Evolutionary conservation across 2,113 vertebrate genomes (phyloP), one percentile per base, ranked within the genome.

Genomic region (Sakesphorus luctuosus): DNA sequence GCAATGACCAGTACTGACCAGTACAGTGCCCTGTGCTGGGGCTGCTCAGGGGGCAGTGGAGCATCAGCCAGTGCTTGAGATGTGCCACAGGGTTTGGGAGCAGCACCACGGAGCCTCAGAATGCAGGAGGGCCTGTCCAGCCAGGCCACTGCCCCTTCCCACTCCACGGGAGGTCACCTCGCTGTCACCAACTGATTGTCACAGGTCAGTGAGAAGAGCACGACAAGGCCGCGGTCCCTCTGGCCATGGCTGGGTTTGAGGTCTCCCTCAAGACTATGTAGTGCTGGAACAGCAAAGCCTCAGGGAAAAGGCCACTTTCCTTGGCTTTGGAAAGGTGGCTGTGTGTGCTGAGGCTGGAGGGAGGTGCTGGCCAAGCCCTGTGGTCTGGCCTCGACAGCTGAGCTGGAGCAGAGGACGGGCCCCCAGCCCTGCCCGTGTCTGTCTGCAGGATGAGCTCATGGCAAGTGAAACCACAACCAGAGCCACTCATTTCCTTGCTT

Each of bases 21-120:
- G n/a, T 3, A 4, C 5, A 9, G 55, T 13, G 6, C 24, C n/a
- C 33, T 10, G 40, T 53, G 88, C 88, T 40, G 38, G 31, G 12
- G 52, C 78, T 5, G 55, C 72, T 1, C 3, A 3, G n/a, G 62
- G 55, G 0, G 2, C 8, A n/a, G 5, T 43, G 0, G 4, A n/a
- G 28, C 31, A 31, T n/a, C 89, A 7, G 61, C 43, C 84, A 23
- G 25, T 2, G 0, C 13, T 3, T 3, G 23, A 35, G 49, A 28
- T 2, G 0, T 7, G 10, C 53, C 40, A 8, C 50, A 3, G 46
- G 56, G 29, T 25, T 25, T 25, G 36, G 38, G 31, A 74, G 67
- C 33, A 83, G 79, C 94, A 50, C 35, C 44, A 13, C 2, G 3
- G 16, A 63, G 33, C 25, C 38, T 53, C 25, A 49, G 75, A 55